A percentile compares a stretch with the other conserved stretches of the same genome.
Conservation (phyloP, 2,888 invertebrate species). For the Eurytoma californica region DNA sequence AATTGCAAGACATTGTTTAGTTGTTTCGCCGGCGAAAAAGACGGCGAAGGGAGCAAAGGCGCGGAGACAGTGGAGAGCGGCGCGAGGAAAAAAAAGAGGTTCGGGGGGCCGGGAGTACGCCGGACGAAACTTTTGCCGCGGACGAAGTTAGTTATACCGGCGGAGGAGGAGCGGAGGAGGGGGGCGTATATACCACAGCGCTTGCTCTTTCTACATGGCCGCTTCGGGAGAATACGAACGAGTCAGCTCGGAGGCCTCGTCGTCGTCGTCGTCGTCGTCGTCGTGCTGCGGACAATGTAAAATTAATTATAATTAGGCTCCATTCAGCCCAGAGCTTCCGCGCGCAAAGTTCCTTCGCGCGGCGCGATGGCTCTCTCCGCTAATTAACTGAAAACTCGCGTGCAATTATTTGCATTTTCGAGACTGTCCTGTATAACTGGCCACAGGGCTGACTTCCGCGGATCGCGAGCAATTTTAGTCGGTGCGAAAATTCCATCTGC, state of each 20-base stretch:
- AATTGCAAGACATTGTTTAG: constrained; percentile 50
- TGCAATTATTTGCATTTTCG: constrained; percentile 51
- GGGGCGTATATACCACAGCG: not conserved
- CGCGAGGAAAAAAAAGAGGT: not conserved
- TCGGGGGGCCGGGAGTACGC: not conserved
- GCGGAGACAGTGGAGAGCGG: not conserved
- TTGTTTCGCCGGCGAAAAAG: constrained; percentile 38
- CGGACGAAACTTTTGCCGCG: constrained; percentile 29
- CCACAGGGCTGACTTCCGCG: too few species aligned
- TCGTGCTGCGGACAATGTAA: constrained; percentile 66
- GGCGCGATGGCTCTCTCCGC: constrained; percentile 47
- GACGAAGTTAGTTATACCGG: constrained; percentile 35
- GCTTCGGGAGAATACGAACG: constrained; percentile 49
- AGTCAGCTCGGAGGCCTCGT: constrained; percentile 39
- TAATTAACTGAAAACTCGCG: constrained; percentile 56
- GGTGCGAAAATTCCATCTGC: not conserved
- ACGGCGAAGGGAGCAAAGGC: not conserved
- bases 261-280: constrained; percentile 61
- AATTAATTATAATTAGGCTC: constrained; percentile 72
- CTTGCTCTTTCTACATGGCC: constrained; percentile 7
- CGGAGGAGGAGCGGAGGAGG: not conserved
- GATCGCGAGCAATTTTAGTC: too few species aligned
- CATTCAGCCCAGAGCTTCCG: constrained; percentile 66
- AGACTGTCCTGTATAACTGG: not conserved
- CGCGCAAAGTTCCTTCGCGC: constrained; percentile 61